A percentile compares a stretch with the other conserved stretches of the same genome.
These are phyloP conservation scores for Anguilla pacifica DNA, from an alignment of 2,797 vertebrate species.

Conservation along the genomic window DNA sequence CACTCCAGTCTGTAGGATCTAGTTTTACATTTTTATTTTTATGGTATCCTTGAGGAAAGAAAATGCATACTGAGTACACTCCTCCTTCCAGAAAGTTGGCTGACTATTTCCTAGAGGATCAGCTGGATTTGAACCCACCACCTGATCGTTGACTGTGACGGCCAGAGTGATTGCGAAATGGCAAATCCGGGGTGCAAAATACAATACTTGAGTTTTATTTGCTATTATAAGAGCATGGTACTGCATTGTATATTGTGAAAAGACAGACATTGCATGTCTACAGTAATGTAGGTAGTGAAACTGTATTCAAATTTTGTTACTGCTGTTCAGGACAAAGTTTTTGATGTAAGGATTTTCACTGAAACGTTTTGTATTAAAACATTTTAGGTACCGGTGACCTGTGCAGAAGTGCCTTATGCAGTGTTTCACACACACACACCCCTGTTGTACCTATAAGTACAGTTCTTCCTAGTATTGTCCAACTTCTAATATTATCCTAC, in stretches of 20 bases:
- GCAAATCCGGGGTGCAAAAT: neutral
- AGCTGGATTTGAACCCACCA: neutral
- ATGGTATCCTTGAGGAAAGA: neutral
- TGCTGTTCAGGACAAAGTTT: constrained; percentile 2
- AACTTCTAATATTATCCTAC: neutral
- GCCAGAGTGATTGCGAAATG: neutral
- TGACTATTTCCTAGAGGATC: neutral
- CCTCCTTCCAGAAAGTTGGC: neutral
- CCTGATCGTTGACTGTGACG: neutral
- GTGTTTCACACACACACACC: neutral
- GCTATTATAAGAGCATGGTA: constrained; percentile 5
- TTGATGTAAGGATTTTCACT: constrained; percentile 21
- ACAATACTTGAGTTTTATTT: constrained; percentile 1
- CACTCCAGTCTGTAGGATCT: constrained; percentile 3
- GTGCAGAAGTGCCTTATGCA: neutral
- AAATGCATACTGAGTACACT: neutral
- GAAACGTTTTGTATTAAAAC: constrained; percentile 15
- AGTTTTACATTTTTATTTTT: neutral
- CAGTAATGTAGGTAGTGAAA: constrained; percentile 17
- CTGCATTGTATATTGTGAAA: constrained; percentile 1
- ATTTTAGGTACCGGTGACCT: neutral
- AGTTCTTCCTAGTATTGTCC: neutral
- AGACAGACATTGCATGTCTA: neutral
- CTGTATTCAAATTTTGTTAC: constrained; percentile 16
- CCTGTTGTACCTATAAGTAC: neutral